phyloP scores from a whole-genome alignment of 2,113 vertebrate species.

The Speoplatyrhinus poulsoni region DNA sequence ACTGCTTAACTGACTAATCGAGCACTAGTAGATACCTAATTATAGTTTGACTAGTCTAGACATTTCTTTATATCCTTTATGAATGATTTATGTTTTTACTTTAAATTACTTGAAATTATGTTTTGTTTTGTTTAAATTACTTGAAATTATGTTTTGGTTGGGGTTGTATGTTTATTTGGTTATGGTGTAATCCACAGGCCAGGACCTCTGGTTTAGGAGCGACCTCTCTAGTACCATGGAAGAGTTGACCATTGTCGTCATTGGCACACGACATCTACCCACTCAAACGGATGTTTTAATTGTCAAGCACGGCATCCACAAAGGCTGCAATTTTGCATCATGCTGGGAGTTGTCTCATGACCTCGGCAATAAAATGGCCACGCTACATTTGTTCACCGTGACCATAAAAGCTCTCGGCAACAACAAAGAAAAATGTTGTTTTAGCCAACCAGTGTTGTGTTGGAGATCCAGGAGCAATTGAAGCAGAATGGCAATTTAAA shows the following conservation, averaged over 20 bases:
- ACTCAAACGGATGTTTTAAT: slow-evolving; percentile 39
- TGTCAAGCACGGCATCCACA: slow-evolving; percentile 12
- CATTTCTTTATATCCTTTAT: no score
- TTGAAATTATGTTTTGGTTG: not conserved
- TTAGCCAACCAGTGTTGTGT: slow-evolving; percentile 61
- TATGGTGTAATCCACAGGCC: not conserved
- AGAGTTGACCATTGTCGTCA: not conserved
- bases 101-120: no score
- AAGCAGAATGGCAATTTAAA: slow-evolving; percentile 85
- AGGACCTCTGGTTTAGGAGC: not conserved
- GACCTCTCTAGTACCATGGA: no score
- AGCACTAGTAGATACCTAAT: no score
- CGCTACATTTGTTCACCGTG: slow-evolving; percentile 37
- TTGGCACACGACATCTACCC: slow-evolving; percentile 3
- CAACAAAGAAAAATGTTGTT: slow-evolving; percentile 60
- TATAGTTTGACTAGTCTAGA: no score
- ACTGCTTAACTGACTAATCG: no score
- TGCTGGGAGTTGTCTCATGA: slow-evolving; percentile 77
- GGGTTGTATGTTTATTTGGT: not conserved
- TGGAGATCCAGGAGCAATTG: slow-evolving; percentile 77
- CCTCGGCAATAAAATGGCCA: slow-evolving; percentile 49
- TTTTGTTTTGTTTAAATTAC: no score
- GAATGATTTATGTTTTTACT: no score
- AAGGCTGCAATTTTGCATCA: not conserved
- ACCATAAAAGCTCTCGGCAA: slow-evolving; percentile 73